A percentile compares a stretch with the other conserved stretches of the same genome.
Conservation (phyloP, 2,888 invertebrate species). For the Drepanosiphum platanoidis region DNA sequence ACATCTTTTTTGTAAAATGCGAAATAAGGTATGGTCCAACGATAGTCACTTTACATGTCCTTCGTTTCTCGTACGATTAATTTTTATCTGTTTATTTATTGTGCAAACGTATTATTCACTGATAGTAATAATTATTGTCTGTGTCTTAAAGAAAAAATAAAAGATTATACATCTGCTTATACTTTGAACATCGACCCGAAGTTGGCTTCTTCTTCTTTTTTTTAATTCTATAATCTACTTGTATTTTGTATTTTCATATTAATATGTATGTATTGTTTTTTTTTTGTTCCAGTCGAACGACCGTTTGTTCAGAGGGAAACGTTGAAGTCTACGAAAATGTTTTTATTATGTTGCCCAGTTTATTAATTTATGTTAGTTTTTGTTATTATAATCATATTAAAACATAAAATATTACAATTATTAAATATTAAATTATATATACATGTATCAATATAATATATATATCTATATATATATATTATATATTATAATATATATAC, state of each 20-base stretch:
- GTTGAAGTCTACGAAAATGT: slow-evolving; percentile 9
- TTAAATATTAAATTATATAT: slow-evolving; percentile 6
- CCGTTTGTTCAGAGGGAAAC: neutral
- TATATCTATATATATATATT: slow-evolving; percentile 4
- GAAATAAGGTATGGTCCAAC: too few species aligned
- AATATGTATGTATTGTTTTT: slow-evolving; percentile 4
- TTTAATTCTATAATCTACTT: too few species aligned
- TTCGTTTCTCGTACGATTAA: too few species aligned
- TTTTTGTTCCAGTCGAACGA: slow-evolving; percentile 33
- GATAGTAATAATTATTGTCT: too few species aligned
- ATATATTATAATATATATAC: neutral
- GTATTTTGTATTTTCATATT: neutral
- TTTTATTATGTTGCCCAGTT: neutral
- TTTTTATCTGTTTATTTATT: too few species aligned
- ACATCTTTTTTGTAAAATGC: too few species aligned
- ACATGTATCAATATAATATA: neutral
- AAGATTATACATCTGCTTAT: too few species aligned
- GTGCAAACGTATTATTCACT: too few species aligned
- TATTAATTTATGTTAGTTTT: slow-evolving; percentile 29
- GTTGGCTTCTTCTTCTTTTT: too few species aligned
- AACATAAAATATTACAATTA: neutral
- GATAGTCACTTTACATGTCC: too few species aligned
- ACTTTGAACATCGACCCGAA: too few species aligned
- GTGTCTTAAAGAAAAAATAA: too few species aligned
- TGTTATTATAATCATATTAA: neutral